Evolutionary conservation across 2,888 invertebrate genomes (phyloP), one percentile per base, ranked within the genome.

Genomic region (Melitaea athalia): DNA sequence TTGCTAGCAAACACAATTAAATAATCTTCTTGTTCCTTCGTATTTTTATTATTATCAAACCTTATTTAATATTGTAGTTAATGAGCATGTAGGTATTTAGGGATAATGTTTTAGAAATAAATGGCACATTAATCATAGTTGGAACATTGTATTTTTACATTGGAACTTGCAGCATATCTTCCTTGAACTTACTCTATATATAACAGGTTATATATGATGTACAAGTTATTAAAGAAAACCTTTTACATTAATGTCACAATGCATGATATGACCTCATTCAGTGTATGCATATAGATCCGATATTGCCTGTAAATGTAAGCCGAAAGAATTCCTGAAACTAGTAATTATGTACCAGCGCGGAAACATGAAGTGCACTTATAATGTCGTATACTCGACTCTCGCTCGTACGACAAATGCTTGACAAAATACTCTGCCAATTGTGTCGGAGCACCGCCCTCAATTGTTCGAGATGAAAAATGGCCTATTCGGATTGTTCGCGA

Each of bases 401-500:
- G 84, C 84, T 86, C 74, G 74, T 77, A 79, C 88, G 85, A 89
- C 92, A 90, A 90, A 87, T 89, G 86, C 89, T 91, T 91, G 91
- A 91, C 91, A 91, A 90, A 92, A 91, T 89, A 91, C 91, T 87
- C 88, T 86, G 87, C 90, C 91, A 90, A 90, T 92, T 91, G 89
- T 89, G 88, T 85, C 82, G 82, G 88, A 87, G 89, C 79, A 84
- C 91, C 91, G 90, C 92, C 92, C 89, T 85, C 92, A 87, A 91
- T 92, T 92, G 92, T 92, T 91, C 87, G 81, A 84, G 84, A 92
- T 92, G 92, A 92, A 91, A 92, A 92, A 92, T 92, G 88, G 89
- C 88, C 89, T 86, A 87, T 89, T 90, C 84, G 89, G 87, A 91
- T 91, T 92, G 91, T 92, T 92, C 90, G 76, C 79, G 88, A 91